Percentiles rank a stretch among this genome's conserved stretches.
These are phyloP conservation scores for Tigriopus japonicus DNA, from an alignment of 1,140 invertebrate genomes.

Conservation along the genomic window DNA sequence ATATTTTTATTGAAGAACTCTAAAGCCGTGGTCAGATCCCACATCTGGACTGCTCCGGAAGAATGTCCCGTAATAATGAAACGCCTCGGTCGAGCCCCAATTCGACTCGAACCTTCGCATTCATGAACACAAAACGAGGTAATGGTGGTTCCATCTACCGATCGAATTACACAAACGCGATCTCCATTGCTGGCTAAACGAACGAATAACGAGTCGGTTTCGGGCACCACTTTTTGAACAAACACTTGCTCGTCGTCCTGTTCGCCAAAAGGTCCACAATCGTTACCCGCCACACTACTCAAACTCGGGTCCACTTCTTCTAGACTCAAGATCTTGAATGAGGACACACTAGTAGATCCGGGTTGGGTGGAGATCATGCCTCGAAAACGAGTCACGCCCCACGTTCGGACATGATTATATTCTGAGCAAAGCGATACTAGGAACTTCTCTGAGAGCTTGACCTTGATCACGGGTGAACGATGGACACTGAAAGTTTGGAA, in stretches of 20 bases:
- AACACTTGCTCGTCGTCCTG: slow-evolving; percentile 95
- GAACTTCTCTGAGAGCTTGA: slow-evolving; percentile 88
- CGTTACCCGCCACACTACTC: slow-evolving; percentile 20
- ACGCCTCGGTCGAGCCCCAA: slow-evolving; percentile 62
- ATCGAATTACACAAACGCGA: slow-evolving; percentile 41
- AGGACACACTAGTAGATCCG: slow-evolving; percentile 83
- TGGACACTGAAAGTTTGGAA: slow-evolving; percentile 98
- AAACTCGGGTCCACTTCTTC: slow-evolving; percentile 60
- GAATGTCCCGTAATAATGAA: slow-evolving; percentile 89
- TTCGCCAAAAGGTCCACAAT: slow-evolving; percentile 40
- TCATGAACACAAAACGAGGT: slow-evolving; percentile 92
- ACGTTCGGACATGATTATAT: slow-evolving; percentile 91
- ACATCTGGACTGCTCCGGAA: slow-evolving; percentile 90
- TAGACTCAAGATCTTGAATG: slow-evolving; percentile 83
- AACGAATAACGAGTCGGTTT: slow-evolving; percentile 85
- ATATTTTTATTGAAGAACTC: slow-evolving; percentile 51
- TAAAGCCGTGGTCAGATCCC: slow-evolving; percentile 88
- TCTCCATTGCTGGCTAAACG: slow-evolving; percentile 84
- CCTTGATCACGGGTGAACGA: slow-evolving; percentile 40
- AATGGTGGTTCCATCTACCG: slow-evolving; percentile 81
- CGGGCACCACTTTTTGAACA: slow-evolving; percentile 89
- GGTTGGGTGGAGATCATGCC: slow-evolving; percentile 92
- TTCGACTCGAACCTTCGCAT: slow-evolving; percentile 78
- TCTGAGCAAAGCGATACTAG: slow-evolving; percentile 91
- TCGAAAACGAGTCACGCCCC: slow-evolving; percentile 85